These are phyloP conservation scores for Lepidochitona cinerea DNA, from an alignment of 2,888 invertebrate species.

Conservation along the genomic window DNA sequence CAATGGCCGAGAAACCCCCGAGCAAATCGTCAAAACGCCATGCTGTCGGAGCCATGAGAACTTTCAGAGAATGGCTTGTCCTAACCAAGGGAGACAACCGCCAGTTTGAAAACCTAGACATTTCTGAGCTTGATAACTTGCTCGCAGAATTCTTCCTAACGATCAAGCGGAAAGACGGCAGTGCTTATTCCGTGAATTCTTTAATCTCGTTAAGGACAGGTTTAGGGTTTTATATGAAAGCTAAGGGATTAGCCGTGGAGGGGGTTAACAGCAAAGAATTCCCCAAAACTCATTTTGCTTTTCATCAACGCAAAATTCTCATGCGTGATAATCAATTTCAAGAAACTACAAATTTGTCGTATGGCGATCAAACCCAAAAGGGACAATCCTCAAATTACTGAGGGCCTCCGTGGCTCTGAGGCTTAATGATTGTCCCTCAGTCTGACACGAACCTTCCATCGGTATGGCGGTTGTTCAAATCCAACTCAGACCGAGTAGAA, in stretches of 20 bases:
- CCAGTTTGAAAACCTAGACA: background rate
- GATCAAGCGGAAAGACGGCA: background rate
- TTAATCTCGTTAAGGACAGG: background rate
- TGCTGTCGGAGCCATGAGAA: background rate
- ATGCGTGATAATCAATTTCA: too few relatives aligned
- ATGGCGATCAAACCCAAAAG: too few relatives aligned
- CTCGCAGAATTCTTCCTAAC: background rate
- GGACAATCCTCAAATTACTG: too few relatives aligned
- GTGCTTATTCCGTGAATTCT: background rate
- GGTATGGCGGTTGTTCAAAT: too few relatives aligned
- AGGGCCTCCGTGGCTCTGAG: too few relatives aligned
- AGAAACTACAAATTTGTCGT: too few relatives aligned
- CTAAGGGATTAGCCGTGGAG: background rate
- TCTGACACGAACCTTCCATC: too few relatives aligned
- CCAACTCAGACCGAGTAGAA: too few relatives aligned
- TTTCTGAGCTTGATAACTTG: background rate
- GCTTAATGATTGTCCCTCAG: too few relatives aligned
- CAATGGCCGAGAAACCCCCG: too few relatives aligned
- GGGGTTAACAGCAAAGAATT: background rate
- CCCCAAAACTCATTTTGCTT: background rate
- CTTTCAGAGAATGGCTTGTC: background rate
- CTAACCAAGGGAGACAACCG: background rate
- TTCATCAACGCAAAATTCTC: background rate
- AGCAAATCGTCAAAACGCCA: background rate
- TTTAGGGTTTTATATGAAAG: background rate